Percentiles rank a stretch among this genome's conserved stretches.
These are phyloP conservation scores for Hippasteria phrygiana DNA, from an alignment of 53 echinoderm and acorn worm species.

Conservation along the genomic window DNA sequence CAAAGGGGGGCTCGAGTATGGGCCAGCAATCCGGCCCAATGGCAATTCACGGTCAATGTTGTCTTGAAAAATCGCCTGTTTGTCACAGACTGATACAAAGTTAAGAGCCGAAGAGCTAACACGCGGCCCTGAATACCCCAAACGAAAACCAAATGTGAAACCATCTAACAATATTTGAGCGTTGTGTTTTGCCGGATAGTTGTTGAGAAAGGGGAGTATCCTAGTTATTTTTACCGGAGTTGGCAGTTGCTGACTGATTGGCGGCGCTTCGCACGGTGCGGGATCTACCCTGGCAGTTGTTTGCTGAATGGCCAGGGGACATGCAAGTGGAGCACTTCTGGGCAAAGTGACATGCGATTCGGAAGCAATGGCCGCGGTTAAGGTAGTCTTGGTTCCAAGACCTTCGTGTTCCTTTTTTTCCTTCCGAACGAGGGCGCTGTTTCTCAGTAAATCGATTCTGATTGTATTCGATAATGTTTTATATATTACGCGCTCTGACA, in stretches of 20 bases:
- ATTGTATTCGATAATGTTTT: no score
- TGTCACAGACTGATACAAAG: neutral
- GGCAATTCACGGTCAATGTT: slow-evolving; percentile 8
- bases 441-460: neutral
- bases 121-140: slow-evolving; percentile 16
- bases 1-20: neutral
- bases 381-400: neutral
- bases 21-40: slow-evolving; percentile 49
- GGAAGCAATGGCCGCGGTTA: slow-evolving; percentile 23
- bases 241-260: neutral
- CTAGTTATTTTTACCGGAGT: slow-evolving; percentile 38
- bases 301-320: slow-evolving; percentile 10
- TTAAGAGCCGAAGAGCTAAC: neutral
- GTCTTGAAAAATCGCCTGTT: neutral
- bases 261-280: neutral
- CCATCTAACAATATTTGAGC: slow-evolving; percentile 2
- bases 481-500: no score
- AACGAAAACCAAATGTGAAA: slow-evolving; percentile 43
- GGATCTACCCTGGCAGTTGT: neutral
- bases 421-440: no score
- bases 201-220: slow-evolving; percentile 24
- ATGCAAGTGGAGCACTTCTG: slow-evolving; percentile 31
- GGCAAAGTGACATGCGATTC: slow-evolving; percentile 16
- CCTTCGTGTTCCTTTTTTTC: no score
- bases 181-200: slow-evolving; percentile 28